Evolutionary conservation across 2,113 vertebrate genomes (phyloP).

Genomic region (Ptilonorhynchus violaceus): DNA sequence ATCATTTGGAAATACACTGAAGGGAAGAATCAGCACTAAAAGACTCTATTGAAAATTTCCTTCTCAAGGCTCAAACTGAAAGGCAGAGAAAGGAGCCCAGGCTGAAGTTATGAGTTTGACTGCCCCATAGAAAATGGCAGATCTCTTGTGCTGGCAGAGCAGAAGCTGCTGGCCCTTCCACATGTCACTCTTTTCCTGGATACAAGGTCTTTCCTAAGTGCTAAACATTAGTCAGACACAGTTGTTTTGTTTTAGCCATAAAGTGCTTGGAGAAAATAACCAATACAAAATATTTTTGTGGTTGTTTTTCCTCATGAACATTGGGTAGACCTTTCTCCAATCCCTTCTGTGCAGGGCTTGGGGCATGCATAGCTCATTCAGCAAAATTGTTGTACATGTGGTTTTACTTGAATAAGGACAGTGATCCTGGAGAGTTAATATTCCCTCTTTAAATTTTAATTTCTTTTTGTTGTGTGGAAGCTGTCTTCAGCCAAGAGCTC

Average conservation of each 20-base stretch:
- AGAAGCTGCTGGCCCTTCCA: background rate
- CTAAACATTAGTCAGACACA: too few relatives aligned
- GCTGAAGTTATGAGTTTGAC: background rate
- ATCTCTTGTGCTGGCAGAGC: background rate
- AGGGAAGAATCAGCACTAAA: background rate
- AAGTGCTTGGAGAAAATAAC: background rate
- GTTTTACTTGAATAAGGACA: background rate
- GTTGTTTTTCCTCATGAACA: background rate
- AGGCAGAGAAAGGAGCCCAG: background rate
- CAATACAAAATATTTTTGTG: background rate
- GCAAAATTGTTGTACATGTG: background rate
- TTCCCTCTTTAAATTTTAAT: background rate
- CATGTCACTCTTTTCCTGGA: background rate
- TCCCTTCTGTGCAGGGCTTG: background rate
- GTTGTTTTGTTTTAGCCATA: background rate
- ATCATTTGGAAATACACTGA: background rate
- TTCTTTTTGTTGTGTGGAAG: background rate
- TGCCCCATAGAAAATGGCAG: rapidly evolving
- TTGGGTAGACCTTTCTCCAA: background rate
- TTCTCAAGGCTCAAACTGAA: background rate
- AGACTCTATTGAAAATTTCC: background rate
- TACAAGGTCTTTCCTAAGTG: background rate
- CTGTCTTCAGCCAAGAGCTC: background rate
- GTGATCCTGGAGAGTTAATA: background rate
- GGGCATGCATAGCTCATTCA: background rate